A percentile compares a stretch with the other conserved stretches of the same genome.
These are phyloP conservation scores for Phalacrocorax carbo DNA, from an alignment of 2,113 vertebrate species.

Conservation along the genomic window DNA sequence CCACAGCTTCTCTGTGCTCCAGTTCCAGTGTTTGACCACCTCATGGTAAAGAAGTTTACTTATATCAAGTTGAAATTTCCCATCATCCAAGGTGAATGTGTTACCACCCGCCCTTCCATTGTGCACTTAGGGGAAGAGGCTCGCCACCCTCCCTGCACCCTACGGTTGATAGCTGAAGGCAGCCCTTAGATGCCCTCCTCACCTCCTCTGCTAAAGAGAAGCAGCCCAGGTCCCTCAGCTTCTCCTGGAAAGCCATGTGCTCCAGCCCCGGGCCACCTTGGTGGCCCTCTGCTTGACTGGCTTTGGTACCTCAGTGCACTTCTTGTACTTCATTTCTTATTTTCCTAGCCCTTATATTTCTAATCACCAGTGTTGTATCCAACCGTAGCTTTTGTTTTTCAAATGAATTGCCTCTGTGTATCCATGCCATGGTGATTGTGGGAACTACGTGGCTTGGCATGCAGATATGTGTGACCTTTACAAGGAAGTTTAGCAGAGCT, in stretches of 20 bases:
- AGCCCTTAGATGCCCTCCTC: not conserved
- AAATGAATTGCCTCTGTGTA: not conserved
- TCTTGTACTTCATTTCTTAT: not conserved
- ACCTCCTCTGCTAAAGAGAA: not conserved
- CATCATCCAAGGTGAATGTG: not conserved
- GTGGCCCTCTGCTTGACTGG: not conserved
- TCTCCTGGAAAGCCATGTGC: not conserved
- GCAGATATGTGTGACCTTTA: not conserved
- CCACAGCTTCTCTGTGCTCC: not conserved
- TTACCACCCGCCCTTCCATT: not conserved
- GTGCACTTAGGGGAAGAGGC: rapidly evolving
- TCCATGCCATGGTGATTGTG: not conserved
- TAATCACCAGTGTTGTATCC: not conserved
- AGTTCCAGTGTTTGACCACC: not conserved
- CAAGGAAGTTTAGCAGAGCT: not conserved
- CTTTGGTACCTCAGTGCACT: not conserved
- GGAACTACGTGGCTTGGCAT: not conserved
- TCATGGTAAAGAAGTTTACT: not conserved
- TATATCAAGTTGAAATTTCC: not conserved
- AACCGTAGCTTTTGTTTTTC: not conserved
- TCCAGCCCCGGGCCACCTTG: not conserved
- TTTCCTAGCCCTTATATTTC: not conserved
- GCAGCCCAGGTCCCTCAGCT: not conserved
- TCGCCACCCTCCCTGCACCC: not conserved
- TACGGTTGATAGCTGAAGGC: not conserved